phyloP scores from a whole-genome alignment of 2,113 vertebrate species.

The Alouatta palliata region DNA sequence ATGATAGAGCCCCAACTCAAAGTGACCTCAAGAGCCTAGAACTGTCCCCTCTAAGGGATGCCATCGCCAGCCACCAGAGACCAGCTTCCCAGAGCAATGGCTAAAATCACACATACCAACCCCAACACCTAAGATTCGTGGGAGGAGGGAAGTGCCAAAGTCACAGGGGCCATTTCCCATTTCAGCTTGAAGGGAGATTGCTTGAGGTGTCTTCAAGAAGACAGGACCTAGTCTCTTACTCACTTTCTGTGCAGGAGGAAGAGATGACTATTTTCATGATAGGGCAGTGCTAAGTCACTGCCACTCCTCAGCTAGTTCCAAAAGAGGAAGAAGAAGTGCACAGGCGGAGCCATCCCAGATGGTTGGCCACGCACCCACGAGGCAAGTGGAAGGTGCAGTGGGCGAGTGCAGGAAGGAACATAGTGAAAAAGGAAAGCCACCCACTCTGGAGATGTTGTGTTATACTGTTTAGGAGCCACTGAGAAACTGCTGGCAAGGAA shows the following conservation, averaged over 20 bases:
- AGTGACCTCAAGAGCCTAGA: background rate
- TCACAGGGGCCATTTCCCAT: background rate
- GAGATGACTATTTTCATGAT: conserved; percentile 27
- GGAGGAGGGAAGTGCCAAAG: background rate
- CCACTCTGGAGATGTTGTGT: fast-evolving
- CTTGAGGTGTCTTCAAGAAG: background rate
- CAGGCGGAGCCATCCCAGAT: conserved; percentile 18
- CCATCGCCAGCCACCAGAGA: background rate
- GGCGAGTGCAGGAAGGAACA: background rate
- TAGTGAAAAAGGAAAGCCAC: background rate
- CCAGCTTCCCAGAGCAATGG: background rate
- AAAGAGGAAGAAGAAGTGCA: conserved; percentile 69
- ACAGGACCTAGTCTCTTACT: background rate
- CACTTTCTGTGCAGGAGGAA: conserved; percentile 17
- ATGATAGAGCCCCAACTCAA: background rate
- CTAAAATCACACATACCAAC: background rate
- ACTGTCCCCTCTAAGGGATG: background rate
- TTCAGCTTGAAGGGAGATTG: fast-evolving
- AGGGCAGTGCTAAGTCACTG: conserved; percentile 21
- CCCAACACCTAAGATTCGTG: fast-evolving
- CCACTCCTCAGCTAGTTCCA: conserved; percentile 38
- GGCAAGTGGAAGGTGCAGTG: background rate
- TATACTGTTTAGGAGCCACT: fast-evolving
- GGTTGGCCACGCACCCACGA: conserved; percentile 4
- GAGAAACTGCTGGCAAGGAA: background rate